Evolutionary conservation across 53 echinoderm and acorn worm species (phyloP), one percentile per base, ranked within the genome.

Genomic region (Luidia sarsii): DNA sequence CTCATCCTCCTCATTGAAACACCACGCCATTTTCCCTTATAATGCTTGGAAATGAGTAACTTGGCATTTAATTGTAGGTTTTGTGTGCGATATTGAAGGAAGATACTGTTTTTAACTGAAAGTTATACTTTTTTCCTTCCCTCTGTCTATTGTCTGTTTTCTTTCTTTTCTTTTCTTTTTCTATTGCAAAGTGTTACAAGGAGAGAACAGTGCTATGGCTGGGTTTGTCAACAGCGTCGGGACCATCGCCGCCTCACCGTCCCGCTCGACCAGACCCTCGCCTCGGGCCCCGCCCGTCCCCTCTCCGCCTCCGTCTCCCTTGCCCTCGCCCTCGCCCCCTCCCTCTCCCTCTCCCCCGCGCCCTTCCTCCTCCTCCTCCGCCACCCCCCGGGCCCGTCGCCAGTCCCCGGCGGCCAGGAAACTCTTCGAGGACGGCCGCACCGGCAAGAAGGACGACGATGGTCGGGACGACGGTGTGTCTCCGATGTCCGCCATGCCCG

Each of bases 171-270:
- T 2, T 46, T 5, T 68, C 22, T 50, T 65, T 2, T 34, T 10
- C 20, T 51, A 24, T 7, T 31, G 4, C 19, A 21, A 19, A 86
- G 86, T 77, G 21, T 79, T 86, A 35, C 65, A 79, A 54, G 86
- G 77, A 22, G 86, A 86, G 66, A 35, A 86, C 33, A 20, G 27
- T 68, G 77, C 75, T 6, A 79, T 79, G 79, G 66, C 57, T 39
- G 67, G 67, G 1, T 86, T 86, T 67, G 75, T 86, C 32, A 86
- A 48, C 31, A 77, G 55, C 35, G 49, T 77, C 11, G 79, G 79
- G 21, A 65, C 75, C 1, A 86, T 86, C 20, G 67, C 86, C 19
- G 67, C 52, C 10, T 75, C 86, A 8, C 77, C 86, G 65, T n/a
- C n/a, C n/a, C n/a, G n/a, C n/a, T n/a, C n/a, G n/a, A n/a, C n/a